phyloP scores from a whole-genome alignment of 2,888 invertebrate genomes.

The Abscondita cerata region DNA sequence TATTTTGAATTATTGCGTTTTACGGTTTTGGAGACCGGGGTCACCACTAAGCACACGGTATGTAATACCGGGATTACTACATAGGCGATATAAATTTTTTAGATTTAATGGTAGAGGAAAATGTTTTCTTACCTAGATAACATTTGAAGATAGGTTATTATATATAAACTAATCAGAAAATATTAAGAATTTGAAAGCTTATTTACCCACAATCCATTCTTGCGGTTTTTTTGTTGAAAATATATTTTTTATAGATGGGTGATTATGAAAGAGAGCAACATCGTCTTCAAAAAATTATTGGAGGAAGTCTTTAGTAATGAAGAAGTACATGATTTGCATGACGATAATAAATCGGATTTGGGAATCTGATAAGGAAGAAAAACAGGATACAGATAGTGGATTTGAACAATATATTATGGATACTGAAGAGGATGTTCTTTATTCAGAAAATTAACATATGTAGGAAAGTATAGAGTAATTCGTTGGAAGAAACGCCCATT shows the following conservation, averaged over 20 bases:
- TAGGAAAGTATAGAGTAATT: background rate
- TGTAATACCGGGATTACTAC: background rate
- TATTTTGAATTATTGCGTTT: too few species aligned
- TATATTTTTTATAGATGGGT: background rate
- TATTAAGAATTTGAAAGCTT: background rate
- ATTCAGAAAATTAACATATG: background rate
- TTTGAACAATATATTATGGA: background rate
- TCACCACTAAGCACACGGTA: background rate
- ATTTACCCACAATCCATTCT: background rate
- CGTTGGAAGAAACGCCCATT: constrained; percentile 1
- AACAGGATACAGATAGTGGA: background rate
- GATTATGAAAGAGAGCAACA: background rate
- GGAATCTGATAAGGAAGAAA: too few species aligned
- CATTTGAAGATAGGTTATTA: background rate
- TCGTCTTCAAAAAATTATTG: background rate
- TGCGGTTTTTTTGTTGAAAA: background rate
- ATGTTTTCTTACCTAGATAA: background rate
- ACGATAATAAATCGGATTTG: too few species aligned
- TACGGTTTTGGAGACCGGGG: background rate
- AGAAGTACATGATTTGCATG: background rate
- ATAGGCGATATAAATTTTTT: background rate
- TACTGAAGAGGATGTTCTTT: background rate
- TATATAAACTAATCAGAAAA: background rate
- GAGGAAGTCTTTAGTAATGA: too few species aligned
- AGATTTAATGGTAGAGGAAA: background rate